These are phyloP conservation scores for Cheirogaleus medius DNA, from an alignment of 2,113 vertebrate species.

Conservation along the genomic window DNA sequence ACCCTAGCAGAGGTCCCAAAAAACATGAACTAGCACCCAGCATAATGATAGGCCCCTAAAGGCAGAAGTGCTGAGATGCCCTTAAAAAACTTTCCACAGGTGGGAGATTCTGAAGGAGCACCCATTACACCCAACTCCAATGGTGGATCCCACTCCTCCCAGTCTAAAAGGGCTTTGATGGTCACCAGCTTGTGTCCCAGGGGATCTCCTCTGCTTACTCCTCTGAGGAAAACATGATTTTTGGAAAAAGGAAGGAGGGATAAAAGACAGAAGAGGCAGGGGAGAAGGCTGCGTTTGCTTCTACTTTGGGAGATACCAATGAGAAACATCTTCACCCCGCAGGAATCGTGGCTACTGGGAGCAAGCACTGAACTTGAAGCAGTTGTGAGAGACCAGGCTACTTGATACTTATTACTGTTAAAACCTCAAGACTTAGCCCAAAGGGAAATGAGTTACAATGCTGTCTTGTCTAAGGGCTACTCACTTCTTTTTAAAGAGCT, in stretches of 20 bases:
- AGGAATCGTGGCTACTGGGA: constrained; percentile 18
- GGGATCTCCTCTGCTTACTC: neutral
- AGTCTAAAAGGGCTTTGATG: neutral
- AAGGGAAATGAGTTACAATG: constrained; percentile 71
- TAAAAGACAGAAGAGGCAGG: constrained; percentile 39
- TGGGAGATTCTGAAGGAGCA: neutral
- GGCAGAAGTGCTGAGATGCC: neutral
- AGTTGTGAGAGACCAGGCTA: constrained; percentile 47
- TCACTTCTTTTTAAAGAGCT: constrained; percentile 99
- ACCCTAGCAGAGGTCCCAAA: neutral
- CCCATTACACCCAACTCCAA: neutral
- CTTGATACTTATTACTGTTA: constrained; percentile 38
- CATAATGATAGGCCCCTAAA: neutral
- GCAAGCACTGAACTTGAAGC: constrained; percentile 63
- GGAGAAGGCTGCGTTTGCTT: constrained; percentile 41
- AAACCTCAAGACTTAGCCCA: constrained; percentile 57
- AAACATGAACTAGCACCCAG: neutral
- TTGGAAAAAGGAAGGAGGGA: neutral
- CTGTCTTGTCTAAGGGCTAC: constrained; percentile 80
- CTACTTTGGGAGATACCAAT: constrained; percentile 29
- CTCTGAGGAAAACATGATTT: neutral
- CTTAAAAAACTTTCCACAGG: neutral
- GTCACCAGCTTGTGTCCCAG: neutral
- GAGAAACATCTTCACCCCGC: constrained; percentile 35
- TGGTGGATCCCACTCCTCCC: neutral